Evolutionary conservation across 1,140 invertebrate species (phyloP).

Genomic region (Brachionus koreanus): DNA sequence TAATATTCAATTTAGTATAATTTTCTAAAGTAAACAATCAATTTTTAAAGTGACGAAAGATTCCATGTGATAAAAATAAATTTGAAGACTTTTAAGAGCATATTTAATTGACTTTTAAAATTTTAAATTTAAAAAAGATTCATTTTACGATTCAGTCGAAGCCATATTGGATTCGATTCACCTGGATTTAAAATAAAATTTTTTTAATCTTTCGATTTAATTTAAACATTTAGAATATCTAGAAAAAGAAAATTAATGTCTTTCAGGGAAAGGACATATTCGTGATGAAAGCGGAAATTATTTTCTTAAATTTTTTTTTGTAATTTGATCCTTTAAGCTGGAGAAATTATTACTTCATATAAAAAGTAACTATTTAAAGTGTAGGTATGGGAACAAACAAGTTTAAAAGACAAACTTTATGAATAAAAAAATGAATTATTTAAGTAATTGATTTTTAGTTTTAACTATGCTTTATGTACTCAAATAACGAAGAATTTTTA

Average conservation of each 20-base stretch:
- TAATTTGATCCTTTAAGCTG: neutral
- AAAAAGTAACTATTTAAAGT: neutral
- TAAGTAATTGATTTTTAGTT: slow-evolving; percentile 5
- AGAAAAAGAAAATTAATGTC: neutral
- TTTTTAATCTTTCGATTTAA: neutral
- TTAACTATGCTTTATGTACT: neutral
- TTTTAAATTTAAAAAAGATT: neutral
- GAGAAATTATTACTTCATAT: neutral
- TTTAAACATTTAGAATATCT: neutral
- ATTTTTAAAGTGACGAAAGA: neutral
- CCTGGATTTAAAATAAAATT: neutral
- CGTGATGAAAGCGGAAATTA: neutral
- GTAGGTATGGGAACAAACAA: slow-evolving; percentile 30
- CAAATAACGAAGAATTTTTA: neutral
- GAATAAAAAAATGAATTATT: slow-evolving; percentile 1
- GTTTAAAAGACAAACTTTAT: slow-evolving; percentile 22
- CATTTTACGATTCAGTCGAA: neutral
- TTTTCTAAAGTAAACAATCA: neutral
- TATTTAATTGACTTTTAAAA: neutral
- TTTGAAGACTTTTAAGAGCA: neutral
- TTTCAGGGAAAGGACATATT: neutral
- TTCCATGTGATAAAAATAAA: neutral
- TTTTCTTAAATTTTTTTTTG: neutral
- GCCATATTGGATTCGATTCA: neutral
- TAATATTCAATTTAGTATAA: neutral